These are phyloP conservation scores for human (Homo sapiens) DNA, from an alignment of 2,113 vertebrate species.

Conservation along the genomic window DNA sequence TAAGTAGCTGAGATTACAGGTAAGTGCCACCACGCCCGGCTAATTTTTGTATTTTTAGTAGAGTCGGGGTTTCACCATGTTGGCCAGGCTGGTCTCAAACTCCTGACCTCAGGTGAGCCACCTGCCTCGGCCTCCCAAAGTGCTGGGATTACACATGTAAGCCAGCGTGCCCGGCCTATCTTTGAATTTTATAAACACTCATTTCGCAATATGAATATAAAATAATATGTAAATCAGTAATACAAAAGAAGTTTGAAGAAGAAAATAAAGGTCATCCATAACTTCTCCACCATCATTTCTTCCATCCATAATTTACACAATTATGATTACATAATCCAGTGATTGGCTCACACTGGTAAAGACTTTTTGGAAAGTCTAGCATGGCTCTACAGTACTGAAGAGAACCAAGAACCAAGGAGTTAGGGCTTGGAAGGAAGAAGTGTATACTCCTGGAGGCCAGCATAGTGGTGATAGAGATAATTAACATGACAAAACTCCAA, in stretches of 20 bases:
- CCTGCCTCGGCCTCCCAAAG: no score
- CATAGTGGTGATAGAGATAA: not conserved
- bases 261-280: not conserved
- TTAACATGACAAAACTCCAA: not conserved
- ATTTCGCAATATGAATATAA: not conserved
- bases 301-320: no score
- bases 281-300: not conserved
- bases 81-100: no score
- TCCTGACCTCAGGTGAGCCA: no score
- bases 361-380: not conserved
- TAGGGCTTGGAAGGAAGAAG: not conserved
- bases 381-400: not conserved
- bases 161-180: no score
- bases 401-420: conserved; percentile 9
- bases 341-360: not conserved
- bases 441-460: not conserved
- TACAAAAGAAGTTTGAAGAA: not conserved
- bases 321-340: not conserved
- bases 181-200: not conserved
- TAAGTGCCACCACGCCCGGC: accelerated
- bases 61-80: no score
- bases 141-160: no score
- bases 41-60: no score
- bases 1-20: no score
- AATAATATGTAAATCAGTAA: not conserved